Evolutionary conservation across 2,797 vertebrate species (phyloP).

Genomic region (Micromesistius poutassou): DNA sequence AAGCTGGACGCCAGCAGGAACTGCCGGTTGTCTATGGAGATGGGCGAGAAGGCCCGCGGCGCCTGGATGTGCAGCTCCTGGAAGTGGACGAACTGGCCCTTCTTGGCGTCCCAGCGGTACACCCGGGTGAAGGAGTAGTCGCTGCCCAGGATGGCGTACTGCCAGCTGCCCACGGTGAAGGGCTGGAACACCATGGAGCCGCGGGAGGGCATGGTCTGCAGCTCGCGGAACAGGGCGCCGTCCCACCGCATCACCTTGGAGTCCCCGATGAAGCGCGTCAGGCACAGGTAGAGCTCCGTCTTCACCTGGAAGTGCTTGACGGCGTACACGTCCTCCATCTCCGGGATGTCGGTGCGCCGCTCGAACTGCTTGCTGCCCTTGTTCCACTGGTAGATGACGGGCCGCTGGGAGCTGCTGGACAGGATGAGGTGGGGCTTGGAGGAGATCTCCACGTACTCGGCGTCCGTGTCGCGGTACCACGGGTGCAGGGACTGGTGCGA

Average conservation of each 20-base stretch:
- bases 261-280: slow-evolving; percentile 97
- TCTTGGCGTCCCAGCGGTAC: slow-evolving; percentile 92
- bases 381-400: slow-evolving; percentile 97
- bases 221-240: slow-evolving; percentile 86
- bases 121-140: slow-evolving; percentile 98
- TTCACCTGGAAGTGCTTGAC: slow-evolving; percentile 94
- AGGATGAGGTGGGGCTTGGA: slow-evolving; percentile 91
- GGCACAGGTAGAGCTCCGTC: slow-evolving; percentile 88
- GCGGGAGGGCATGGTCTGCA: slow-evolving; percentile 94
- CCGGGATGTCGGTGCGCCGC: slow-evolving; percentile 91
- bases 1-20: slow-evolving; percentile 98
- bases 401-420: slow-evolving; percentile 95
- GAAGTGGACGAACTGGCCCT: slow-evolving; percentile 90
- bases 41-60: slow-evolving; percentile 90
- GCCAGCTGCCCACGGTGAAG: slow-evolving; percentile 86
- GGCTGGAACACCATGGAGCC: slow-evolving; percentile 98
- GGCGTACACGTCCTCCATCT: slow-evolving; percentile 95
- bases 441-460: slow-evolving; percentile 92
- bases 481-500: slow-evolving; percentile 93
- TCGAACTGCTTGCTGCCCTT: slow-evolving; percentile 84
- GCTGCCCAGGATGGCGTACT: slow-evolving; percentile 95
- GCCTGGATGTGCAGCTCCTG: slow-evolving; percentile 97
- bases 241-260: slow-evolving; percentile 98
- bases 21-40: slow-evolving; percentile 91
- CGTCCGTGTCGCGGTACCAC: slow-evolving; percentile 96